phyloP scores from a whole-genome alignment of 2,113 vertebrate genomes.

The Phrynosoma blainvillii region DNA sequence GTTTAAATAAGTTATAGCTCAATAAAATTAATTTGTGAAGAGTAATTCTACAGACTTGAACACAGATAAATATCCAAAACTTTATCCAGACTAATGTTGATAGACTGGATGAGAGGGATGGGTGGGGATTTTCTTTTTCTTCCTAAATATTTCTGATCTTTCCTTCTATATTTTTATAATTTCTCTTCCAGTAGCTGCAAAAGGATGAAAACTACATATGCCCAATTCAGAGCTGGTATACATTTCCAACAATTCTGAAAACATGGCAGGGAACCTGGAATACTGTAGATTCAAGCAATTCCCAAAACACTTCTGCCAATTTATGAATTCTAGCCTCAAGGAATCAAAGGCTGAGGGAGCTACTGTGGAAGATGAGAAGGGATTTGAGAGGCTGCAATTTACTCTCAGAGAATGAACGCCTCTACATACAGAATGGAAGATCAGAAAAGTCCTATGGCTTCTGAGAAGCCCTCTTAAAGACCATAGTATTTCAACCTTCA shows the following conservation, averaged over 20 bases:
- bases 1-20: neutral
- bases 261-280: neutral
- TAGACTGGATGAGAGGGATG: too few relatives aligned
- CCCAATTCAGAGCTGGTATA: neutral
- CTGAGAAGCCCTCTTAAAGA: neutral
- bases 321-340: neutral
- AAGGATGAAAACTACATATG: neutral
- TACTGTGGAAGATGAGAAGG: neutral
- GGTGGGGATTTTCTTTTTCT: neutral
- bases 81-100: neutral
- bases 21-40: neutral
- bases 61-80: neutral
- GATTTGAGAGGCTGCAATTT: neutral
- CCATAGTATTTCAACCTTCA: neutral
- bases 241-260: neutral
- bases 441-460: neutral
- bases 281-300: neutral
- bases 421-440: neutral
- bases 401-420: too few relatives aligned
- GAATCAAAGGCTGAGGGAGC: neutral
- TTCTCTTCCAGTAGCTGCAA: neutral
- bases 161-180: neutral
- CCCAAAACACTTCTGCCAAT: too few relatives aligned
- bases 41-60: neutral
- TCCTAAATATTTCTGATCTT: neutral